These are phyloP conservation scores for Sisyra terminalis DNA, from an alignment of 2,888 invertebrate species.

Conservation along the genomic window DNA sequence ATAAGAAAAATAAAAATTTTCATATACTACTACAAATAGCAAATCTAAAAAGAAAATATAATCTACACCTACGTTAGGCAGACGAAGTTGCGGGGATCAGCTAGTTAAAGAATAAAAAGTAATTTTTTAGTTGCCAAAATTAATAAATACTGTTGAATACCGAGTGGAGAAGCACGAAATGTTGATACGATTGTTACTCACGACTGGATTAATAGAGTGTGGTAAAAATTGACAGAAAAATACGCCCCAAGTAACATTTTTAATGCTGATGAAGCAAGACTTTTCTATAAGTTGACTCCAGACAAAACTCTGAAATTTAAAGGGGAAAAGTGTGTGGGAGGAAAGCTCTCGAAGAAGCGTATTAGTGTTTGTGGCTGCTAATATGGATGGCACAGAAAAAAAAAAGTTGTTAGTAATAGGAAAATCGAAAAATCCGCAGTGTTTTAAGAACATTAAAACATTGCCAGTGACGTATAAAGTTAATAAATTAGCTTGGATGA, in stretches of 20 bases:
- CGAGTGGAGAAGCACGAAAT: slow-evolving; percentile 6
- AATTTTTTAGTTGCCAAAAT: no score
- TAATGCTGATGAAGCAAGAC: slow-evolving; percentile 17
- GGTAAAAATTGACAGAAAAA: no score
- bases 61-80: no score
- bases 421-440: no score
- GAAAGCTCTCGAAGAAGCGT: slow-evolving; percentile 15
- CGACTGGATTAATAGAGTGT: no score
- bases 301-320: slow-evolving; percentile 17
- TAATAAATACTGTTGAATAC: neutral
- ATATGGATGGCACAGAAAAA: slow-evolving; percentile 16
- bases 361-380: slow-evolving; percentile 15
- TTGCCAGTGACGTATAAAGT: slow-evolving; percentile 16
- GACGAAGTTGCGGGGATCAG: no score
- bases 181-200: no score
- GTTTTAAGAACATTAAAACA: slow-evolving; percentile 11
- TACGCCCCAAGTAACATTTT: no score
- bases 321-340: slow-evolving; percentile 14
- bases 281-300: slow-evolving; percentile 17
- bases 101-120: no score
- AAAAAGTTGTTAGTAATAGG: slow-evolving; percentile 16
- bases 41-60: no score
- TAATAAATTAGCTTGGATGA: slow-evolving; percentile 21
- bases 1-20: no score
- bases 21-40: no score